Base-by-base conservation (phyloP, 2,113 vertebrate species). In the Etia nguti region DNA sequence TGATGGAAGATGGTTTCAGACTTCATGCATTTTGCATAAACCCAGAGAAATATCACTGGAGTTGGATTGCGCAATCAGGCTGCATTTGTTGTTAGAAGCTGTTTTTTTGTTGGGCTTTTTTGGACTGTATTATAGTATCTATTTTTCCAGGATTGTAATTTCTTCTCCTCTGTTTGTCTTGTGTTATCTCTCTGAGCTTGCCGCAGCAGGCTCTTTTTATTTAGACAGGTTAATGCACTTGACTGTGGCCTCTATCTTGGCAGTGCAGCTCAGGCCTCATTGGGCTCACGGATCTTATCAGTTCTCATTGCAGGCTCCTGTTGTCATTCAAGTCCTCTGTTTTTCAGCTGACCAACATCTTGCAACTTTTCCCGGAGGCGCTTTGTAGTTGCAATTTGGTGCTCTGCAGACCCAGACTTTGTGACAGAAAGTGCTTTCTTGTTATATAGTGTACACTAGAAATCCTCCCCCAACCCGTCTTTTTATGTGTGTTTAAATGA, bases 401-500 rank as follows among this genome's bases (percentile, higher is more conserved):
- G 29, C 5, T 73, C 75, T 55, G 46, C 46, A 43, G 43, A 65
- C 54, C 31, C 38, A 86, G 73, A 65, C 73, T 46, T 70, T 79
- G 48, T 80, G 75, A 86, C 84, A 79, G 83, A 75, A 57, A 38
- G 20, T 83, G 79, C 15, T 56, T 52, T 86, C 59, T 77, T 65
- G 18, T 84, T 86, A 91, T 90, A 80, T 87, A 83, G 70, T 20
- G n/a, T 91, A 81, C 52, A 41, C 12, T 36, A 85, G 55, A 68
- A 86, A 70, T 65, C 55, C 75, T 34, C 52, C 77, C 80, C 55
- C 81, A 85, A 54, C 79, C 10, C 16, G 1, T 43, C n/a, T 82
- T 77, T 91, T 90, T 86, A 81, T 90, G 81, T 86, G 52, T 41
- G 50, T 88, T 90, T 90, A 89, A 94, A 89, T 91, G 46, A 87